These are phyloP conservation scores for Amazonetta brasiliensis DNA, from an alignment of 2,797 vertebrate species.

Conservation along the genomic window DNA sequence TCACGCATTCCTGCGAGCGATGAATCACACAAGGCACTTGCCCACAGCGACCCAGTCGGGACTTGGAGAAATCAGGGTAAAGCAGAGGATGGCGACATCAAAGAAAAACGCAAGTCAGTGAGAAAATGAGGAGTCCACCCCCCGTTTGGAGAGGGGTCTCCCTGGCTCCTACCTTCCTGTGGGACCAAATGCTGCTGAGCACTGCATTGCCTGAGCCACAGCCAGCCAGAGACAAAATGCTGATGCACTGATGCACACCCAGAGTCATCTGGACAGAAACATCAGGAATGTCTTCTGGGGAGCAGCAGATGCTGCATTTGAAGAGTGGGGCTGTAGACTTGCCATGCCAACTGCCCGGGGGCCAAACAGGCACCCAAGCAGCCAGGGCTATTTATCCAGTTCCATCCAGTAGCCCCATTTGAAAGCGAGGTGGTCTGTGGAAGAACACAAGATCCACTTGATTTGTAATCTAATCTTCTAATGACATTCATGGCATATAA, in stretches of 20 bases:
- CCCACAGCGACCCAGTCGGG: neutral
- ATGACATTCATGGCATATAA: neutral
- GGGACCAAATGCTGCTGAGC: neutral
- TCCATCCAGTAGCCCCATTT: neutral
- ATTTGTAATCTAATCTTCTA: neutral
- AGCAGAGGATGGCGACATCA: neutral
- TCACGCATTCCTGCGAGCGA: neutral
- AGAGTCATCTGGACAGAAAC: neutral
- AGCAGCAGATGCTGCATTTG: neutral
- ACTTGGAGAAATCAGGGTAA: neutral
- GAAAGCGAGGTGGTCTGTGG: neutral
- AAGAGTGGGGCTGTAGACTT: neutral
- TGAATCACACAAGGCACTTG: neutral
- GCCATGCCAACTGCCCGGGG: neutral
- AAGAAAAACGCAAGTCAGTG: neutral
- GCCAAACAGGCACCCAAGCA: neutral
- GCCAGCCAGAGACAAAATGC: neutral
- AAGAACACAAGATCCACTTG: neutral
- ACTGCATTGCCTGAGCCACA: accelerated
- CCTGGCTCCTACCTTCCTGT: neutral
- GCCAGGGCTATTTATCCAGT: neutral
- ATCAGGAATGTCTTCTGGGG: accelerated
- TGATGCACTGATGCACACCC: neutral
- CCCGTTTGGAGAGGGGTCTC: neutral
- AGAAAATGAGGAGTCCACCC: neutral